Percentiles rank a stretch among this genome's conserved stretches.
phyloP scores from a whole-genome alignment of 2,888 invertebrate genomes.

The Lasioglossum villosulum region DNA sequence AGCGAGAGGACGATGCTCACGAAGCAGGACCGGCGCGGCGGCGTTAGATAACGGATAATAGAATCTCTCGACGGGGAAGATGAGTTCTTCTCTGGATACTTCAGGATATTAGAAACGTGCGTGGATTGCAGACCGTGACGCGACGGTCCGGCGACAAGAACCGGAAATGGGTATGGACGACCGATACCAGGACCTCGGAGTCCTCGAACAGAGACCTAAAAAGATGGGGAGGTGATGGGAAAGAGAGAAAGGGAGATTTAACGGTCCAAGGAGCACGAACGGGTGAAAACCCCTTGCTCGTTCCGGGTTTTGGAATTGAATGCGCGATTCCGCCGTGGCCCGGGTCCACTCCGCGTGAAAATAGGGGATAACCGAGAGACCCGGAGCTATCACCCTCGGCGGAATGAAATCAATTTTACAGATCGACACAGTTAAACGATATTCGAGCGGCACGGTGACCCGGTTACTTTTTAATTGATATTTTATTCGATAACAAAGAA shows the following conservation, averaged over 20 bases:
- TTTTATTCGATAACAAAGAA: not conserved
- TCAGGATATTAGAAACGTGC: slow-evolving; percentile 81
- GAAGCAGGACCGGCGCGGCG: not conserved
- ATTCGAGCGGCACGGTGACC: not conserved
- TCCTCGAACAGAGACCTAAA: slow-evolving; percentile 1
- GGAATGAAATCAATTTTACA: slow-evolving; percentile 35
- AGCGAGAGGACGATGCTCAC: not conserved
- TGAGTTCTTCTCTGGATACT: slow-evolving; percentile 43
- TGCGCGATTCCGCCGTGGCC: slow-evolving; percentile 18
- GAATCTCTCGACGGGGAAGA: slow-evolving; percentile 38
- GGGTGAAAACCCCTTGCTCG: slow-evolving; percentile 22
- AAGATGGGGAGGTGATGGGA: not conserved
- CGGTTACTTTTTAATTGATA: slow-evolving; percentile 13
- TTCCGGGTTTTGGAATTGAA: slow-evolving; percentile 41
- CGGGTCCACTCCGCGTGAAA: not conserved
- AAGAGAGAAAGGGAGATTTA: slow-evolving; percentile 44
- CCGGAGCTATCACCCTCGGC: not conserved
- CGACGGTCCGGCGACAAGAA: slow-evolving; percentile 54
- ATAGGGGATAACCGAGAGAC: slow-evolving; percentile 1
- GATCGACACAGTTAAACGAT: not conserved
- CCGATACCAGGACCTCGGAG: slow-evolving; percentile 37
- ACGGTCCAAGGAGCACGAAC: slow-evolving; percentile 42
- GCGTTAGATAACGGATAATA: slow-evolving; percentile 56
- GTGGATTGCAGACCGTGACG: slow-evolving; percentile 71
- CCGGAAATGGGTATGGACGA: slow-evolving; percentile 65